phyloP scores from a whole-genome alignment of 2,797 vertebrate species.

The Argya squamiceps region DNA sequence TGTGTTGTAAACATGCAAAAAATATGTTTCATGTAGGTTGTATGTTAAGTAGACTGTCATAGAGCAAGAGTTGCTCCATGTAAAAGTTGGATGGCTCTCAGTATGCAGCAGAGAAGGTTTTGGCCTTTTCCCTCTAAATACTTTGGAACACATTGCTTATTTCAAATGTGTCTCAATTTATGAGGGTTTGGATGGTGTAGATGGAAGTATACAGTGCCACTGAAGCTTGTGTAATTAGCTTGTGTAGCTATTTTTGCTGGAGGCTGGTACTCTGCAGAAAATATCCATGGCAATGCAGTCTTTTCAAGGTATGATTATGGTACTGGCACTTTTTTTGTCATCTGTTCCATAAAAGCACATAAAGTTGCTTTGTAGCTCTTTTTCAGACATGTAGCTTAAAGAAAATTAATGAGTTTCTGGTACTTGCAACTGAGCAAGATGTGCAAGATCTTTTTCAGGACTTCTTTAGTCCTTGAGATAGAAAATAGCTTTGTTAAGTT shows the following conservation, averaged over 20 bases:
- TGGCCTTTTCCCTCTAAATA: background rate
- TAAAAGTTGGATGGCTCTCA: background rate
- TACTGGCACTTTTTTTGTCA: background rate
- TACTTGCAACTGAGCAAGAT: background rate
- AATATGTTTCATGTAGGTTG: background rate
- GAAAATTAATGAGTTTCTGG: background rate
- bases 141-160: background rate
- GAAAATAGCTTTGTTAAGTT: background rate
- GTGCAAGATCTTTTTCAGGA: background rate
- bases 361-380: background rate
- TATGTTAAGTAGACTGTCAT: background rate
- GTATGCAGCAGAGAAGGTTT: background rate
- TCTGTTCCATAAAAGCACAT: background rate
- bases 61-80: background rate
- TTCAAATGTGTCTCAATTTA: background rate
- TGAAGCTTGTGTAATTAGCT: background rate
- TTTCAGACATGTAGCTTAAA: background rate
- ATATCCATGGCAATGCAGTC: background rate
- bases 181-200: background rate
- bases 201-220: background rate
- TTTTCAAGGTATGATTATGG: background rate
- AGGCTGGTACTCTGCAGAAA: background rate
- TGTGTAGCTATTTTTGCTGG: background rate
- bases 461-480: background rate
- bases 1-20: background rate